A percentile compares a stretch with the other conserved stretches of the same genome.
phyloP scores from a whole-genome alignment of 2,888 invertebrate genomes.

The Nineta flava region DNA sequence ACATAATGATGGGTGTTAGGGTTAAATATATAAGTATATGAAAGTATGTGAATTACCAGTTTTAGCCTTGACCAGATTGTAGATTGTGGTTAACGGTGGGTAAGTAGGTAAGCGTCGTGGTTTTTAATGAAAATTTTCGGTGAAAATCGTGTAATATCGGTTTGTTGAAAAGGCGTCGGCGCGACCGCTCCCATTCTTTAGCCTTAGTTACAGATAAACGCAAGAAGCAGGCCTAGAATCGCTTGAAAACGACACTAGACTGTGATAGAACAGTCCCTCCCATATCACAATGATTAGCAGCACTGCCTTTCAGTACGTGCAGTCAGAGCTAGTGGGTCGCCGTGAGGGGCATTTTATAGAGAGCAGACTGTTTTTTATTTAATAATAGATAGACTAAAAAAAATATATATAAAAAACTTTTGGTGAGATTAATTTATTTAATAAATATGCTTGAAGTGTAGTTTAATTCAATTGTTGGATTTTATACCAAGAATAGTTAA shows the following conservation, averaged over 20 bases:
- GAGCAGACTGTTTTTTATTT: conserved; percentile 4
- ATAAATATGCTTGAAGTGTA: neutral
- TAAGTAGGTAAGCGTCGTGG: neutral
- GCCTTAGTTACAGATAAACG: conserved; percentile 2
- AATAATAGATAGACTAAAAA: conserved; percentile 1
- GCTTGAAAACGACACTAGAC: conserved; percentile 1
- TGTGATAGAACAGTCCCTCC: conserved; percentile 3
- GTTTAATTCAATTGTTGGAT: too few species aligned
- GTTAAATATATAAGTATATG: neutral
- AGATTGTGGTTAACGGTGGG: neutral
- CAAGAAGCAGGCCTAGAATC: conserved; percentile 1
- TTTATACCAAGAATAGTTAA: too few species aligned
- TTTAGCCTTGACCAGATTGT: conserved; percentile 3
- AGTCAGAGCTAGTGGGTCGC: conserved; percentile 15
- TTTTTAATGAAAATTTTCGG: neutral
- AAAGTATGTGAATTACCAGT: neutral
- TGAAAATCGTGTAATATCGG: neutral
- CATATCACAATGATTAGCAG: conserved; percentile 2
- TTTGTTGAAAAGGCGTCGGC: conserved; percentile 17
- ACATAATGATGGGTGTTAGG: too few species aligned
- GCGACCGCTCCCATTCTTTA: conserved; percentile 35
- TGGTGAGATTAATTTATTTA: neutral
- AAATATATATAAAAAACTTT: neutral
- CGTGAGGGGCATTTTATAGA: conserved; percentile 16
- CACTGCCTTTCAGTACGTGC: conserved; percentile 18